Evolutionary conservation across 1,140 invertebrate genomes (phyloP), one percentile per base, ranked within the genome.

Genomic region (Neelides sp.): DNA sequence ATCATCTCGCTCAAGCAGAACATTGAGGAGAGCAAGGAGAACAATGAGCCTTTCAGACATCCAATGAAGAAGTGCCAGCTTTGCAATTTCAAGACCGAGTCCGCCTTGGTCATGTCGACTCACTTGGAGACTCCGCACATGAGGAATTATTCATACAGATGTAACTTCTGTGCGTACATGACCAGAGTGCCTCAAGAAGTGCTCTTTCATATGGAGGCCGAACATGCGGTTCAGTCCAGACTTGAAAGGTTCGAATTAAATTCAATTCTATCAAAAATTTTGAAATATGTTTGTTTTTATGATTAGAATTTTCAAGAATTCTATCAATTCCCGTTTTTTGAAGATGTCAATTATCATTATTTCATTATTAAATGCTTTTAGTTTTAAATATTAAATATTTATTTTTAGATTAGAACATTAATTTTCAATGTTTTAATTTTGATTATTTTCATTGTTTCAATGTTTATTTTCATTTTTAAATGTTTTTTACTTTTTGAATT

Each of bases 51-150:
- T 51, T 88, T 86, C 66, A 77, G 79, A 58, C 77, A 83, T 63
- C 73, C 76, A 54, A 72, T 81, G 64, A 83, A 83, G 61, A 89
- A 87, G 65, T 94, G 90, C 70, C 79, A 87, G 64, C 82, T 81
- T 63, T 97, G 91, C 71, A 86, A 75, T 65, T 97, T 94, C 71
- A 87, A 87, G 68, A 88, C 88, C 0, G 90, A 95, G 68, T 94
- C 89, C 12, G 68, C 72, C 1, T 69, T 91, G 55, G 84, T 85
- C 4, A 79, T 95, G 79, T 77, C 83, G 24, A 80, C 86, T 66
- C 91, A 97, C 67, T 75, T 91, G 63, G 85, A 92, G 64, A 88
- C 84, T 23, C 90, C 90, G 19, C 91, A 95, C 66, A 83, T 91
- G 80, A 82, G 79, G 50, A 85, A 86, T 63, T 81, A 82, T 61